Evolutionary conservation across 2,888 invertebrate genomes (phyloP).

Genomic region (Falcaria lacertinaria): DNA sequence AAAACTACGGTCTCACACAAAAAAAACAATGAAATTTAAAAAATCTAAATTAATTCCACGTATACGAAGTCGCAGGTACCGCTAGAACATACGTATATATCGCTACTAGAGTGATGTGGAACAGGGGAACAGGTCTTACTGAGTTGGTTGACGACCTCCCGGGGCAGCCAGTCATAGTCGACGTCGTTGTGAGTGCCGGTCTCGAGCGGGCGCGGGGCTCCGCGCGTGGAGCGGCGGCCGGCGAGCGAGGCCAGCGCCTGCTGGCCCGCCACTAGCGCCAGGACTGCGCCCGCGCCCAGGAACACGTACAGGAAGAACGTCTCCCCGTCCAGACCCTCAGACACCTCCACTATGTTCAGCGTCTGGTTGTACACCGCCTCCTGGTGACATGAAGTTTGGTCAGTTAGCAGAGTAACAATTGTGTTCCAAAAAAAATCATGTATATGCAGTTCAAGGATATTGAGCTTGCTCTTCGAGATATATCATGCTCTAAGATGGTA

Average conservation of each 20-base stretch:
- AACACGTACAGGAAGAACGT: constrained; percentile 99
- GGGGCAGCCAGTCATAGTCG: constrained; percentile 99
- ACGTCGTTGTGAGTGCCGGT: constrained; percentile 96
- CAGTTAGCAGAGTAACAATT: no score
- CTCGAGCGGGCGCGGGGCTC: constrained; percentile 86
- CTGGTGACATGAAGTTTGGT: no score
- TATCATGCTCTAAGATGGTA: no score
- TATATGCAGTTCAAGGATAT: no score
- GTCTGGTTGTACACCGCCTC: constrained; percentile 99
- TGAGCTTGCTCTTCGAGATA: no score
- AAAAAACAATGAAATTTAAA: no score
- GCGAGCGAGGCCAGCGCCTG: constrained; percentile 92
- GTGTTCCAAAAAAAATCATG: no score
- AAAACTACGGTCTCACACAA: no score
- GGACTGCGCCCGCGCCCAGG: constrained; percentile 83
- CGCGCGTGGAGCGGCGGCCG: constrained; percentile 81
- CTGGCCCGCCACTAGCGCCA: constrained; percentile 90
- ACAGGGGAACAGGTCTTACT: constrained; percentile 81
- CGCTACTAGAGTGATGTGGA: neutral
- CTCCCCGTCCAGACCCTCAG: constrained; percentile 98
- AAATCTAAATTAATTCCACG: no score
- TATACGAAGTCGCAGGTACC: no score
- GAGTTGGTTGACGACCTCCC: constrained; percentile 89
- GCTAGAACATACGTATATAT: no score
- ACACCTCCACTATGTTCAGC: constrained; percentile 95